Evolutionary conservation across 2,888 invertebrate genomes (phyloP).

Genomic region (Agriopis leucophaearia): DNA sequence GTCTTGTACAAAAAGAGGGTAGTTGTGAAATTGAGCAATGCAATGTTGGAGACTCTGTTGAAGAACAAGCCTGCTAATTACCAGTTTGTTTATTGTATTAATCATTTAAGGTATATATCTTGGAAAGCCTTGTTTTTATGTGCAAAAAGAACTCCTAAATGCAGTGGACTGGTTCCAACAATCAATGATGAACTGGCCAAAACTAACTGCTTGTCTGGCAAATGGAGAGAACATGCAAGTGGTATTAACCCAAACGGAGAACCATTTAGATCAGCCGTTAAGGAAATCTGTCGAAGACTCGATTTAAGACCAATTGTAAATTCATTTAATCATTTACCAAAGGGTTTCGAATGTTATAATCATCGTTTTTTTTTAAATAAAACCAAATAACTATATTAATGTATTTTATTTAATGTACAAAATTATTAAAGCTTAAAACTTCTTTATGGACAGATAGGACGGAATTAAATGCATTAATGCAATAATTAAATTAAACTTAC

Average conservation of each 20-base stretch:
- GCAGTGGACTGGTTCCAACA: slow-evolving; percentile 64
- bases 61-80: slow-evolving; percentile 63
- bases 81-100: slow-evolving; percentile 75
- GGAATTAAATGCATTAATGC: slow-evolving; percentile 11
- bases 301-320: slow-evolving; percentile 70
- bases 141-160: slow-evolving; percentile 72
- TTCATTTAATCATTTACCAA: slow-evolving; percentile 65
- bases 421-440: slow-evolving; percentile 41
- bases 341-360: slow-evolving; percentile 71
- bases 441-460: slow-evolving; percentile 34
- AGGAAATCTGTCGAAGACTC: slow-evolving; percentile 68
- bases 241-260: slow-evolving; percentile 67
- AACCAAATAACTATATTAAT: slow-evolving; percentile 36
- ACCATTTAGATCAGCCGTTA: slow-evolving; percentile 55
- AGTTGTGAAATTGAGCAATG: slow-evolving; percentile 73
- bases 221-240: slow-evolving; percentile 75
- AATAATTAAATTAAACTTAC: slow-evolving; percentile 38
- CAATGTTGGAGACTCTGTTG: slow-evolving; percentile 68
- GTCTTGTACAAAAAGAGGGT: slow-evolving; percentile 74
- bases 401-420: slow-evolving; percentile 36
- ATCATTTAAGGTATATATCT: slow-evolving; percentile 78
- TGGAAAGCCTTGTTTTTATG: slow-evolving; percentile 76
- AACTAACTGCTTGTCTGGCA: slow-evolving; percentile 77
- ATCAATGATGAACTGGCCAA: slow-evolving; percentile 71
- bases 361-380: slow-evolving; percentile 52